Evolutionary conservation across 2,797 vertebrate genomes (phyloP).

Genomic region (Hemitrygon akajei): DNA sequence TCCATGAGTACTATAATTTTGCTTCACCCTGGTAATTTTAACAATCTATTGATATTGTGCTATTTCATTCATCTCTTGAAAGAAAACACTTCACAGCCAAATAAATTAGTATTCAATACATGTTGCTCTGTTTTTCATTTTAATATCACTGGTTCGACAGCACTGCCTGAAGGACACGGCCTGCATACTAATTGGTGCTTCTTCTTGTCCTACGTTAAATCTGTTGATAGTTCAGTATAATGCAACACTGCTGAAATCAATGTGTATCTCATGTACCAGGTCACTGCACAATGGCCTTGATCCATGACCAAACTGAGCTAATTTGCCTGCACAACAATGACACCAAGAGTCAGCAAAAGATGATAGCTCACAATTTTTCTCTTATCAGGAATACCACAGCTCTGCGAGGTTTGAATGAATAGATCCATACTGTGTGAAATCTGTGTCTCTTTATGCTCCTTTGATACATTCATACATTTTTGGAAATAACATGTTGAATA

Average conservation of each 20-base stretch:
- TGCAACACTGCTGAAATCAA: conserved; percentile 37
- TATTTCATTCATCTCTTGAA: neutral
- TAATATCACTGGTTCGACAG: conserved; percentile 26
- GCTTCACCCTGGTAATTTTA: conserved; percentile 4
- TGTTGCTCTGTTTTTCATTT: neutral
- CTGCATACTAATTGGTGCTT: conserved; percentile 43
- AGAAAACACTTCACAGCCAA: neutral
- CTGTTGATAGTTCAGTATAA: conserved; percentile 31
- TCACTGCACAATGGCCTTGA: conserved; percentile 32
- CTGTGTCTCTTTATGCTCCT: neutral
- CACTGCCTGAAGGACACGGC: neutral
- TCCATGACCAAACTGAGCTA: neutral
- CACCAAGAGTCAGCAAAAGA: conserved; percentile 5
- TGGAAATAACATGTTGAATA: neutral
- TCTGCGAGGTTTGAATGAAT: neutral
- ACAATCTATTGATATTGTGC: neutral
- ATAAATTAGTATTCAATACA: conserved; percentile 6
- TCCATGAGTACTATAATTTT: neutral
- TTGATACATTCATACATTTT: neutral
- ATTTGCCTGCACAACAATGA: conserved; percentile 14
- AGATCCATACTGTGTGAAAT: neutral
- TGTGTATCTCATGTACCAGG: conserved; percentile 38
- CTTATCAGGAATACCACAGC: neutral
- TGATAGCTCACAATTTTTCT: neutral
- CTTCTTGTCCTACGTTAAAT: conserved; percentile 36